Evolutionary conservation across 2,797 vertebrate species (phyloP).

Genomic region (Gouania willdenowi): DNA sequence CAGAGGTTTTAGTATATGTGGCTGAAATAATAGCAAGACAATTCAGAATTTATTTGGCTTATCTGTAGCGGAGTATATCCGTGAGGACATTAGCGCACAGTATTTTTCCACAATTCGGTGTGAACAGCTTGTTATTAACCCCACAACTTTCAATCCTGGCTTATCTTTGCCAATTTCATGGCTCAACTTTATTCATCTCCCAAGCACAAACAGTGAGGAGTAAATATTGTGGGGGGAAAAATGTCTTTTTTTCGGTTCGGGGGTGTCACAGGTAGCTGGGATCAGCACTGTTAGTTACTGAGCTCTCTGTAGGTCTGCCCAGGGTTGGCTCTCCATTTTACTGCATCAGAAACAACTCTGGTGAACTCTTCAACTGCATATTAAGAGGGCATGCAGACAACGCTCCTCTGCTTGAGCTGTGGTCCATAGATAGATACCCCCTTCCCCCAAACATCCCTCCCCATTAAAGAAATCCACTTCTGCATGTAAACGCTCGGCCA

Average conservation of each 20-base stretch:
- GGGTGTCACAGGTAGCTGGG: slow-evolving; percentile 3
- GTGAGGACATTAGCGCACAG: neutral
- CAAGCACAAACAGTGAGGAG: neutral
- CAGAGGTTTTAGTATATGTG: neutral
- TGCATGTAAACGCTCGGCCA: slow-evolving; percentile 40
- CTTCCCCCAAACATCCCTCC: too few species aligned
- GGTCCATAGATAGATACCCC: slow-evolving; percentile 37
- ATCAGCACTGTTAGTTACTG: slow-evolving; percentile 24
- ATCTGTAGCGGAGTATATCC: slow-evolving; percentile 1
- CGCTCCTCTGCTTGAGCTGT: slow-evolving; percentile 39
- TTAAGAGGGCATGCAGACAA: slow-evolving; percentile 31
- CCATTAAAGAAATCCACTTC: too few species aligned
- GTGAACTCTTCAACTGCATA: slow-evolving; percentile 69
- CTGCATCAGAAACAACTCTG: slow-evolving; percentile 42
- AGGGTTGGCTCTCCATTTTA: slow-evolving; percentile 39
- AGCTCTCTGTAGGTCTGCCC: slow-evolving; percentile 36
- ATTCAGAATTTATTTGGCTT: too few species aligned
- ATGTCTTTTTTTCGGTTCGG: slow-evolving; percentile 16
- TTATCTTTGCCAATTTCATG: slow-evolving; percentile 19
- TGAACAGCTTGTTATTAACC: too few species aligned
- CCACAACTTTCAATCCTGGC: neutral
- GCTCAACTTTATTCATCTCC: slow-evolving; percentile 11
- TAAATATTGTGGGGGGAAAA: slow-evolving; percentile 16
- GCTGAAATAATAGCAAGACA: neutral
- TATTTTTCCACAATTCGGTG: too few species aligned